Evolutionary conservation across 2,113 vertebrate genomes (phyloP).

Genomic region (Mus spicilegus): DNA sequence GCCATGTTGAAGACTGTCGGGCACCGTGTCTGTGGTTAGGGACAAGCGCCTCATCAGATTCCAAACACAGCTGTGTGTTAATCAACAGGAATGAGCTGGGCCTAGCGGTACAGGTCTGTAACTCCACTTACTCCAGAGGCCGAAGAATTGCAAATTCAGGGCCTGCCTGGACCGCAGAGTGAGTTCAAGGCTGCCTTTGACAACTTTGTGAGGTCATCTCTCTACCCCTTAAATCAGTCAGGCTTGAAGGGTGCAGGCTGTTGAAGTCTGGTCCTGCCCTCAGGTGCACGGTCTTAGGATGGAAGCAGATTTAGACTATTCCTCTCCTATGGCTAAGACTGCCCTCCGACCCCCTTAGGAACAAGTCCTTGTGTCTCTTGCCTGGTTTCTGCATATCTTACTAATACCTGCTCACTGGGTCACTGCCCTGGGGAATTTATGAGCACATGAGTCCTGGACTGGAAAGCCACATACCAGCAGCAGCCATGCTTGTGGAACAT

Average conservation of each 20-base stretch:
- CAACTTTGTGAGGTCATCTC: not conserved
- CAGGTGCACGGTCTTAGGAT: rapidly evolving
- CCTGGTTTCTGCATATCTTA: not conserved
- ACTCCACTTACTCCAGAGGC: not conserved
- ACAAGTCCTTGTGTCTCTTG: not conserved
- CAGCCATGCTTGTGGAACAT: not conserved
- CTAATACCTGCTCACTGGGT: not conserved
- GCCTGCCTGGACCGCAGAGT: not conserved
- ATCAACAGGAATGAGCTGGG: not conserved
- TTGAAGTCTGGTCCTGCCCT: too few relatives aligned
- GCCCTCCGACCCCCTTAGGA: not conserved
- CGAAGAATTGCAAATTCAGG: not conserved
- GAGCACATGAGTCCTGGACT: not conserved
- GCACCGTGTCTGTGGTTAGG: slow-evolving; percentile 60
- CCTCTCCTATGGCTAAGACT: not conserved
- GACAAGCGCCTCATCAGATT: not conserved
- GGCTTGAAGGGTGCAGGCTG: not conserved
- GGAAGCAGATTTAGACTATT: not conserved
- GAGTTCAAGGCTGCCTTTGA: not conserved
- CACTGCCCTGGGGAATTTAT: not conserved
- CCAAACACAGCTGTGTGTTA: not conserved
- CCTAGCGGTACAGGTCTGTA: not conserved
- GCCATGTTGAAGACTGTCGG: not conserved
- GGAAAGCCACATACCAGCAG: not conserved
- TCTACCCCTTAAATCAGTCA: not conserved